Conservation (phyloP, 2,888 invertebrate genomes). For the Zhuqinia jingwanae region DNA sequence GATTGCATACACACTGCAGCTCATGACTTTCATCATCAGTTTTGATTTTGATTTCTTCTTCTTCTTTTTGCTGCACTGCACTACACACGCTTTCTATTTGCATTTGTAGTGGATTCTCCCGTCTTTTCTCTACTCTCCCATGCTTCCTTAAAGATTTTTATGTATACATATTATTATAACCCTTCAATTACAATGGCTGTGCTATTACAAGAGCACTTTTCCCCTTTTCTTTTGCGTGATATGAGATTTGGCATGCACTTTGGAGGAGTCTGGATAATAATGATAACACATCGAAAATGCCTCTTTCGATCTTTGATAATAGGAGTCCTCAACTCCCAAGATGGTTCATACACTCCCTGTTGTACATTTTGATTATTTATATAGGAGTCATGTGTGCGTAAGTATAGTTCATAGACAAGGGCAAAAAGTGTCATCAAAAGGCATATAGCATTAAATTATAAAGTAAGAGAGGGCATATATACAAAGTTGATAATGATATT, state of each 20-base stretch:
- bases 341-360: neutral
- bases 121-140: neutral
- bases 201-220: slow-evolving; percentile 12
- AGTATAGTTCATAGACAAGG: too few species aligned
- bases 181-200: slow-evolving; percentile 35
- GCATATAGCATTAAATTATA: neutral
- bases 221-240: neutral
- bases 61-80: too few species aligned
- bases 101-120: too few species aligned
- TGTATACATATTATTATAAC: neutral
- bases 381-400: too few species aligned
- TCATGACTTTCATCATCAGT: slow-evolving; percentile 36
- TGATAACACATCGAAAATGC: neutral
- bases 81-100: too few species aligned
- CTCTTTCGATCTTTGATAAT: slow-evolving; percentile 2
- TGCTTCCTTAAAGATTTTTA: slow-evolving; percentile 28
- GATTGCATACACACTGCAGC: neutral
- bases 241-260: too few species aligned
- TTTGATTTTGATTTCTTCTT: slow-evolving; percentile 5
- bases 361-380: too few species aligned
- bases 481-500: slow-evolving; percentile 40
- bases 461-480: too few species aligned
- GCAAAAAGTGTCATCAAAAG: slow-evolving; percentile 9
- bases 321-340: slow-evolving; percentile 41
- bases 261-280: too few species aligned